Percentiles rank a stretch among this genome's conserved stretches.
Evolutionary conservation across 2,113 vertebrate genomes (phyloP).

Genomic region (Bolborhynchus lineola): DNA sequence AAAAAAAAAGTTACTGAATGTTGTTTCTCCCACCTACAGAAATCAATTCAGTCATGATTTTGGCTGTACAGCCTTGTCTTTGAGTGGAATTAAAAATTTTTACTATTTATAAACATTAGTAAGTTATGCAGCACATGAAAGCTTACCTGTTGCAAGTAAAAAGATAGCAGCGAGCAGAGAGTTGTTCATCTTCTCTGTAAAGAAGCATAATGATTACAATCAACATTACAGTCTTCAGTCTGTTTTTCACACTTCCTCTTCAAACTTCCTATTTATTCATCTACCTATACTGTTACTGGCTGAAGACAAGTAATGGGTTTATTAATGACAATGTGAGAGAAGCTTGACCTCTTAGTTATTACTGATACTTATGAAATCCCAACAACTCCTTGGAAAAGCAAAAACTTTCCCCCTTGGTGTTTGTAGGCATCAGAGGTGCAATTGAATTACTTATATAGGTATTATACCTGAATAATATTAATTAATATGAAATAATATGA

Average conservation of each 20-base stretch:
- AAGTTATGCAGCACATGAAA: neutral
- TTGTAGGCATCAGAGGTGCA: neutral
- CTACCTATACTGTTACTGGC: neutral
- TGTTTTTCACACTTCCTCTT: slow-evolving; percentile 34
- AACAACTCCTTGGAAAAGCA: neutral
- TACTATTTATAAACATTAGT: neutral
- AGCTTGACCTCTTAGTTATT: neutral
- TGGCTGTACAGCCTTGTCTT: rapidly evolving
- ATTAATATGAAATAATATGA: neutral
- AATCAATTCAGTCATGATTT: rapidly evolving
- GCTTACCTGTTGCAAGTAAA: slow-evolving; percentile 44
- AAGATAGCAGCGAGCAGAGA: slow-evolving; percentile 19
- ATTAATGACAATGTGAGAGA: neutral
- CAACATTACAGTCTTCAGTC: neutral
- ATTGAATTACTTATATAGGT: neutral
- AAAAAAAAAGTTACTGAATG: neutral
- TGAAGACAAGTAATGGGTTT: neutral
- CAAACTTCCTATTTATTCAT: slow-evolving; percentile 18
- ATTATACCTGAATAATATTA: neutral
- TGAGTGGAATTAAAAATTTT: neutral
- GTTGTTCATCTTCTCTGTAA: slow-evolving; percentile 38
- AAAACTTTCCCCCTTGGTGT: neutral
- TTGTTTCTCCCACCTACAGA: neutral
- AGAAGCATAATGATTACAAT: slow-evolving; percentile 23
- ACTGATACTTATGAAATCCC: neutral